Conservation (phyloP, 2,113 vertebrate species). For the Nesogale talazaci region DNA sequence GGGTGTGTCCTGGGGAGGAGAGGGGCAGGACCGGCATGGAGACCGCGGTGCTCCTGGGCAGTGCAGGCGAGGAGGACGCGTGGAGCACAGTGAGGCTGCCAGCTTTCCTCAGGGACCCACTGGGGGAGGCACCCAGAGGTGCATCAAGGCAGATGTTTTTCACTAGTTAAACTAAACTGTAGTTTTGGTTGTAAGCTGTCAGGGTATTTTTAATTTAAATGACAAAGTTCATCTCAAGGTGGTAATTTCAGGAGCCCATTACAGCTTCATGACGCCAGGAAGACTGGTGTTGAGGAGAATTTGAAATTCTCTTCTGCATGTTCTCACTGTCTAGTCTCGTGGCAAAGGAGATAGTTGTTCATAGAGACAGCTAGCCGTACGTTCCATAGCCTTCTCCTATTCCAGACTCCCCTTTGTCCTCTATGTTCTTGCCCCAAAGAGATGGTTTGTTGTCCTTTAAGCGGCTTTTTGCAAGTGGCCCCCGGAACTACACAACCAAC, state of each 20-base stretch:
- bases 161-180: not conserved
- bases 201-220: not conserved
- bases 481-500: not conserved
- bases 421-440: not conserved
- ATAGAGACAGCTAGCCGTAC: not conserved
- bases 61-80: too few relatives aligned
- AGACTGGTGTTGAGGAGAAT: not conserved
- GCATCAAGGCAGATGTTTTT: not conserved
- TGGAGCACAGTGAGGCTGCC: too few relatives aligned
- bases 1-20: too few relatives aligned
- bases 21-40: too few relatives aligned
- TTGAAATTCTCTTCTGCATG: not conserved
- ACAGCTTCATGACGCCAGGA: not conserved
- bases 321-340: not conserved
- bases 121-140: too few relatives aligned
- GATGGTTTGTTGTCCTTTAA: not conserved
- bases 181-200: not conserved
- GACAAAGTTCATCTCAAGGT: not conserved
- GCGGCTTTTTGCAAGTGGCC: not conserved
- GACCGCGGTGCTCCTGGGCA: too few relatives aligned
- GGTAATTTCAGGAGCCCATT: not conserved
- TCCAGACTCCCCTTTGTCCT: not conserved
- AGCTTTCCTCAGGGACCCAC: too few relatives aligned
- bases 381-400: not conserved
- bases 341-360: not conserved